phyloP scores from a whole-genome alignment of 2,888 invertebrate species.

The Phortica magna region DNA sequence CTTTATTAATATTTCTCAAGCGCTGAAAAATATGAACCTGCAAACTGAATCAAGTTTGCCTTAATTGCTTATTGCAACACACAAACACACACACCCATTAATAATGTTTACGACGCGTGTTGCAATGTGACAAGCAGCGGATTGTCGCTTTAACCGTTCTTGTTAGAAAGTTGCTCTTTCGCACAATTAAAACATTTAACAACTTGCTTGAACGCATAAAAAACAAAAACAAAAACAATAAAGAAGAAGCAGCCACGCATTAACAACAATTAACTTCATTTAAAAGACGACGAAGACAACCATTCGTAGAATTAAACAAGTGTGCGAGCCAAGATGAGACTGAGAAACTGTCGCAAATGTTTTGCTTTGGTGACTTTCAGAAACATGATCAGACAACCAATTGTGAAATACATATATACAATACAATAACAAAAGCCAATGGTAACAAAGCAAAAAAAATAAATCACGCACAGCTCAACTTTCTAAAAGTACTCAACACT shows the following conservation, averaged over 20 bases:
- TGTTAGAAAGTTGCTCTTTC: slow-evolving; percentile 21
- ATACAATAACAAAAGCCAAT: not conserved
- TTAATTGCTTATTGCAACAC: too few species aligned
- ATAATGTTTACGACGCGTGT: not conserved
- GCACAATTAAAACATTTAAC: slow-evolving; percentile 1
- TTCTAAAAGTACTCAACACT: not conserved
- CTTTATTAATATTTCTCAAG: too few species aligned
- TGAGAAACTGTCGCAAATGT: not conserved
- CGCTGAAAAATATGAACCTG: too few species aligned
- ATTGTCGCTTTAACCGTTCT: not conserved
- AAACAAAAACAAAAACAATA: not conserved
- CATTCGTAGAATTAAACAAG: not conserved
- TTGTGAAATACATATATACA: not conserved
- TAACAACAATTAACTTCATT: slow-evolving; percentile 11
- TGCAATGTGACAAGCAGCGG: not conserved
- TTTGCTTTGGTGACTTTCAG: slow-evolving; percentile 7
- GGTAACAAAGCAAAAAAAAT: not conserved
- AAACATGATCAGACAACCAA: not conserved
- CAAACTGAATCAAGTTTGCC: too few species aligned
- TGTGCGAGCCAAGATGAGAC: not conserved
- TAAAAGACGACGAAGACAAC: not conserved
- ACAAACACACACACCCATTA: too few species aligned
- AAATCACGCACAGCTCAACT: not conserved
- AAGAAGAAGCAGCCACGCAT: not conserved
- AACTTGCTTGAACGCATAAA: not conserved